Base-by-base conservation (phyloP, 2,113 vertebrate species). In the Eolophus roseicapilla region DNA sequence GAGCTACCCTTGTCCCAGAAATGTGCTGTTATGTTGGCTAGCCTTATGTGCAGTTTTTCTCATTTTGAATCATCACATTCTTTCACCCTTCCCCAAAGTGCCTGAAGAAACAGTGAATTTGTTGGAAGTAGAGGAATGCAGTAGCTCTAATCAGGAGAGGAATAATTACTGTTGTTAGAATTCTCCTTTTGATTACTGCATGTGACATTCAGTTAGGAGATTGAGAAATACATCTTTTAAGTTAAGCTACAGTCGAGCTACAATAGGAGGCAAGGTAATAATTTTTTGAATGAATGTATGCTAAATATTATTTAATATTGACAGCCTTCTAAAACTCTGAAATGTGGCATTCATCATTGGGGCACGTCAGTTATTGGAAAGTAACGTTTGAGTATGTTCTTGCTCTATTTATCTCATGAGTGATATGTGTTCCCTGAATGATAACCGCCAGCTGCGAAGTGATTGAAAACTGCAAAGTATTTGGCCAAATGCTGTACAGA, bases 401-500 rank as follows among this genome's bases (percentile, higher is more conserved):
- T 92, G 60, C 67, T 80, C 53, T 90, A 4, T 87, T 93, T 43
- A 81, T 88, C 78, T 90, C 83, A 6, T 31, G 90, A 80, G 82
- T 73, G 74, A 46, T 49, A 9, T 20, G 39, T 80, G 46, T 95
- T 96, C 78, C 86, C 57, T 69, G 87, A 92, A 67, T 59, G 67
- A 67, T 90, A 90, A 93, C 79, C 10, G 0, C 89, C 82, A 7
- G 95, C 93, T 90, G 93, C 93, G 1, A 90, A 37, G 28, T 94
- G 91, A 77, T 92, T 95, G 94, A 95, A 94, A 96, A 94, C 91
- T 97, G 94, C 95, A 95, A 95, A 96, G 95, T 97, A 63, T 96
- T 96, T 96, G 95, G 78, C 94, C 96, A 82, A 92, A 94, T 97
- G 84, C 95, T 96, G 87, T 96, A 93, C 91, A 93, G 96, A 97